phyloP scores from a whole-genome alignment of 2,797 vertebrate species.

The Oreortyx pictus region DNA sequence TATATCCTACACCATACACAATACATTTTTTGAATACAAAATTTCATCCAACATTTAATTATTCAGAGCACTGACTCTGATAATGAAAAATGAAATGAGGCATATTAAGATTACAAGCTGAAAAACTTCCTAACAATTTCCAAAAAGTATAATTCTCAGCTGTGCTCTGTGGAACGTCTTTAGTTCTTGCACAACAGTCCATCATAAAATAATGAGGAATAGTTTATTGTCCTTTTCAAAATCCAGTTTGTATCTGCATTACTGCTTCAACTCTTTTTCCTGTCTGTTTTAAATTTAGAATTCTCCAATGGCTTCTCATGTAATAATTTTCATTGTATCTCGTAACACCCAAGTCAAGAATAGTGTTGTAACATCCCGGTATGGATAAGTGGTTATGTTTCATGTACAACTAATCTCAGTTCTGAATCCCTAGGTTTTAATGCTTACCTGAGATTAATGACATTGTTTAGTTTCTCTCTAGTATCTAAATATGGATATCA shows the following conservation, averaged over 20 bases:
- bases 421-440: neutral
- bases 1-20: neutral
- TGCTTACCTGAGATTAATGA: neutral
- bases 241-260: neutral
- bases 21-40: neutral
- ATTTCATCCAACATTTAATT: constrained; percentile 37
- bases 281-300: neutral
- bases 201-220: constrained; percentile 1
- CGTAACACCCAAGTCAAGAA: neutral
- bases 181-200: neutral
- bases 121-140: constrained; percentile 12
- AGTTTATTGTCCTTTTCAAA: constrained; percentile 5
- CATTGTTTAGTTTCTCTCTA: neutral
- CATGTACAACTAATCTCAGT: accelerated
- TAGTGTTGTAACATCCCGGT: neutral
- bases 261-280: neutral
- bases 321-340: neutral
- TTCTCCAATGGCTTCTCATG: neutral
- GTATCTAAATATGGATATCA: neutral
- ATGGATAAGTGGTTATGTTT: neutral
- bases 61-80: constrained; percentile 39
- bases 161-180: neutral
- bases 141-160: constrained; percentile 17
- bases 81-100: constrained; percentile 50
- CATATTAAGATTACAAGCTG: constrained; percentile 15